phyloP scores from a whole-genome alignment of 2,888 invertebrate genomes.

The Agrochola circellaris region DNA sequence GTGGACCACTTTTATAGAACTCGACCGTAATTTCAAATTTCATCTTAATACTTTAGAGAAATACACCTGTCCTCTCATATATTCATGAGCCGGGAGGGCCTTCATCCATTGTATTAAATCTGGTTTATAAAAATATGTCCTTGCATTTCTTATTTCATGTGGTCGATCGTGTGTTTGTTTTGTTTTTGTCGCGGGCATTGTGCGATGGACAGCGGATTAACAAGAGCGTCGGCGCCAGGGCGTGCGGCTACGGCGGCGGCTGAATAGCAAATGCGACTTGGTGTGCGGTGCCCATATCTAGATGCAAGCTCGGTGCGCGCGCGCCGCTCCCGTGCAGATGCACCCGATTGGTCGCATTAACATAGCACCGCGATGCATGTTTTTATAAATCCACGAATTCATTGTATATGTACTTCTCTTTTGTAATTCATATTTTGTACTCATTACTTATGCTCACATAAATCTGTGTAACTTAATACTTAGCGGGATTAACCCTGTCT shows the following conservation, averaged over 20 bases:
- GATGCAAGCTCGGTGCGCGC: slow-evolving; percentile 74
- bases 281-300: slow-evolving; percentile 80
- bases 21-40: slow-evolving; percentile 26
- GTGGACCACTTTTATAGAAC: slow-evolving; percentile 6
- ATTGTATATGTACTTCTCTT: slow-evolving; percentile 70
- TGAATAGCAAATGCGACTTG: slow-evolving; percentile 84
- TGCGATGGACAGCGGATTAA: slow-evolving; percentile 87
- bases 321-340: slow-evolving; percentile 76
- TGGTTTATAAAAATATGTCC: slow-evolving; percentile 77
- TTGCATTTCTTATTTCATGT: slow-evolving; percentile 74
- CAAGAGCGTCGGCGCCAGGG: slow-evolving; percentile 86
- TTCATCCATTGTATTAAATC: slow-evolving; percentile 75
- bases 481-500: slow-evolving; percentile 71
- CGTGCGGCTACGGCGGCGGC: slow-evolving; percentile 74
- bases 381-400: slow-evolving; percentile 72
- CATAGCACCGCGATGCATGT: slow-evolving; percentile 72
- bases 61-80: slow-evolving; percentile 57
- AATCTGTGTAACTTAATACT: slow-evolving; percentile 66
- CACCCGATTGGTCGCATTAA: slow-evolving; percentile 79
- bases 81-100: slow-evolving; percentile 58
- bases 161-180: slow-evolving; percentile 71
- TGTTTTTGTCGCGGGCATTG: slow-evolving; percentile 80
- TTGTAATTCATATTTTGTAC: slow-evolving; percentile 74
- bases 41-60: slow-evolving; percentile 21
- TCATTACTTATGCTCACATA: slow-evolving; percentile 52